A percentile compares a stretch with the other conserved stretches of the same genome.
phyloP scores from a whole-genome alignment of 2,888 invertebrate species.

The Prosopocoilus inquinatus region DNA sequence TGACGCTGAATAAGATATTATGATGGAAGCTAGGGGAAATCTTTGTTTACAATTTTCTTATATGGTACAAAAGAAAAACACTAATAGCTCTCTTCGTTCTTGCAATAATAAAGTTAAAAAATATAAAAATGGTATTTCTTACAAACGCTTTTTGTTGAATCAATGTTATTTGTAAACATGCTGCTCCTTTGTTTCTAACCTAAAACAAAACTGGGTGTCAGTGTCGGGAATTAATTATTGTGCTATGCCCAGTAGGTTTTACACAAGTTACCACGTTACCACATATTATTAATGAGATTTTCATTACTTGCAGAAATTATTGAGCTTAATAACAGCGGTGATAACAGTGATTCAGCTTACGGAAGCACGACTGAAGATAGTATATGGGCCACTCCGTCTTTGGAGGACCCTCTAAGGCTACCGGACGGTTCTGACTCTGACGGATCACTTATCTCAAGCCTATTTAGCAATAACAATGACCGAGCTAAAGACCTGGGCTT shows the following conservation, averaged over 20 bases:
- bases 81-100: no score
- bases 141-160: no score
- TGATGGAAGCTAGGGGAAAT: no score
- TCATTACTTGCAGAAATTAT: constrained; percentile 28
- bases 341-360: constrained; percentile 17
- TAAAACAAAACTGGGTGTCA: no score
- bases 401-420: constrained; percentile 46
- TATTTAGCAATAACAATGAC: constrained; percentile 43
- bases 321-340: constrained; percentile 22
- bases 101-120: no score
- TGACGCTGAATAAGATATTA: no score
- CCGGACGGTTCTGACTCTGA: constrained; percentile 37
- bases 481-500: constrained; percentile 48
- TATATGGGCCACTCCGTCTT: constrained; percentile 37
- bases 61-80: no score
- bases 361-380: constrained; percentile 17
- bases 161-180: no score
- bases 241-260: background rate
- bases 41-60: no score
- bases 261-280: background rate
- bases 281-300: constrained; percentile 4
- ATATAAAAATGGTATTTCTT: no score
- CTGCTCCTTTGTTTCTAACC: no score
- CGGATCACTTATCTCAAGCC: constrained; percentile 38
- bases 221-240: no score